A percentile compares a stretch with the other conserved stretches of the same genome.
Evolutionary conservation across 2,797 vertebrate species (phyloP).

Genomic region (Sphenodon punctatus): DNA sequence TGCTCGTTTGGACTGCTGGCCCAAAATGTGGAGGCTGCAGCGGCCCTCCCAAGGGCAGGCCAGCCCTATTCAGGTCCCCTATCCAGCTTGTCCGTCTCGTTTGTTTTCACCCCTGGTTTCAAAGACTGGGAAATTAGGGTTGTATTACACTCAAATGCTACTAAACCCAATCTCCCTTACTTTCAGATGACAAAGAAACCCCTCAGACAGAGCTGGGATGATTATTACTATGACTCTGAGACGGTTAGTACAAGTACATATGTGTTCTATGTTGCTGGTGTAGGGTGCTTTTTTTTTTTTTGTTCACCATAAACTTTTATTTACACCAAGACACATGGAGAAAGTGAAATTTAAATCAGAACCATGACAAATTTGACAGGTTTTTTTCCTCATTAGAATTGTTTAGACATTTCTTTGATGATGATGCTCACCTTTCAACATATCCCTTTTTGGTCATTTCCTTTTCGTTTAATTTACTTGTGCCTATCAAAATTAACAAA

Average conservation of each 20-base stretch:
- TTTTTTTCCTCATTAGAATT: constrained; percentile 9
- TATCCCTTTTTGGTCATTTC: constrained; percentile 39
- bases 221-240: constrained; percentile 93
- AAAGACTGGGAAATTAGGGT: constrained; percentile 30
- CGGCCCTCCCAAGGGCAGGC: no score
- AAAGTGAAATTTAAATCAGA: constrained; percentile 29
- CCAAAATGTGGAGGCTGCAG: no score
- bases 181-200: constrained; percentile 95
- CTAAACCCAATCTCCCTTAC: constrained; percentile 83
- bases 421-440: background rate
- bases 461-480: constrained; percentile 8
- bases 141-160: constrained; percentile 37
- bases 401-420: background rate
- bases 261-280: constrained; percentile 54
- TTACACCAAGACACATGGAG: constrained; percentile 18
- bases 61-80: no score
- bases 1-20: no score
- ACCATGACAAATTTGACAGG: background rate
- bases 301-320: constrained; percentile 32
- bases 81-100: no score
- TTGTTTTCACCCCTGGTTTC: no score
- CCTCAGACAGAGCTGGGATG: constrained; percentile 92
- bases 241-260: constrained; percentile 88
- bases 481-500: background rate
- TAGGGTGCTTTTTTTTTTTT: constrained; percentile 39